Conservation (phyloP, 2,888 invertebrate species). For the Baccha elongata region DNA sequence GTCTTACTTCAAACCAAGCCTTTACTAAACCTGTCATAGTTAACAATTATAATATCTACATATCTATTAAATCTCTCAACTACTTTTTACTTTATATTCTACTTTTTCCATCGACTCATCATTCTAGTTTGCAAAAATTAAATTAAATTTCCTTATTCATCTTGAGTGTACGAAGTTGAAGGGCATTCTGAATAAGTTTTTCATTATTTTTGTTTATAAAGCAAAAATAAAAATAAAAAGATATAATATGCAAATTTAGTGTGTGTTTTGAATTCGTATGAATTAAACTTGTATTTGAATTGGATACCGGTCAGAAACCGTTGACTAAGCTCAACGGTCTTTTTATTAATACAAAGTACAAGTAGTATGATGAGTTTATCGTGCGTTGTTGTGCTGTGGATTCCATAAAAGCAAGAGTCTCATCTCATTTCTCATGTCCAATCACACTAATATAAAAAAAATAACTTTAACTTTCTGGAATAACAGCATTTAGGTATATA, state of each 20-base stretch:
- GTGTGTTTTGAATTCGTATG: conserved; percentile 30
- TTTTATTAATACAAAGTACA: neutral
- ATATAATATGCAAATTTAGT: conserved; percentile 22
- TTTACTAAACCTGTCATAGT: neutral
- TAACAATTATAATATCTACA: too few relatives aligned
- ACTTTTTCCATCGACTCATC: conserved; percentile 10
- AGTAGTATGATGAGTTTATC: conserved; percentile 4
- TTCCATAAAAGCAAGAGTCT: conserved; percentile 13
- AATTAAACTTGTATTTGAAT: conserved; percentile 36
- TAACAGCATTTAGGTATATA: conserved; percentile 29
- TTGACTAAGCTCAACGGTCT: conserved; percentile 21
- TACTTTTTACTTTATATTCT: conserved; percentile 1
- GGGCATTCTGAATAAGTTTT: conserved; percentile 24
- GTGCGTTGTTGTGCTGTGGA: neutral
- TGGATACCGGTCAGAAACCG: conserved; percentile 13
- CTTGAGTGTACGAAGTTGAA: conserved; percentile 28
- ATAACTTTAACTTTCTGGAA: conserved; percentile 16
- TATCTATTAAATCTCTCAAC: conserved; percentile 10
- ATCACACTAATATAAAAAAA: neutral
- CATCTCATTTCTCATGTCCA: conserved; percentile 21
- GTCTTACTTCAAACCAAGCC: neutral
- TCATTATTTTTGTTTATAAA: conserved; percentile 11
- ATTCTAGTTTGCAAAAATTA: conserved; percentile 6
- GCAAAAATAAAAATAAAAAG: neutral
- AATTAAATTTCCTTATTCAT: conserved; percentile 26